Base-by-base conservation (phyloP, 1,140 invertebrate genomes). In the Drosophila littoralis region DNA sequence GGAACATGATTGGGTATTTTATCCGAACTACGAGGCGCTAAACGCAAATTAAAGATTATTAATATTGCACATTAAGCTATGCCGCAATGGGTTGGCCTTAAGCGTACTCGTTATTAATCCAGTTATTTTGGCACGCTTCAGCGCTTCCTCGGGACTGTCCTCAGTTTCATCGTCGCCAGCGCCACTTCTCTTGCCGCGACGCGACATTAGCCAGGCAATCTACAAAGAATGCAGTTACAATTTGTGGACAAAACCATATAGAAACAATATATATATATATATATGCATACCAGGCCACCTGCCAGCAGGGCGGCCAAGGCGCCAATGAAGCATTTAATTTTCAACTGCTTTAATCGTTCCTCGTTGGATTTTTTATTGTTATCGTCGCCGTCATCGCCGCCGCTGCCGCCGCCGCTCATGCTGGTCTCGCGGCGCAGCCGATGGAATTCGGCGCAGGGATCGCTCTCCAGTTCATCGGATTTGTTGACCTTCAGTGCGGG, bases 1-100 rank as follows among this genome's bases (percentile, higher is more conserved):
- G 93, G 92, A 50, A 93, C 93, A 75, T 84, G 76, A 38, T 79
- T 81, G 2, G 91, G 92, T 38, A 93, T 60, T 68, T 82, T 64
- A 4, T 70, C 71, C 7, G 83, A 92, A 6, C 58, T 78, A 38
- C 57, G 22, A 7, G 91, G 90, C 63, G 63, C 79, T 88, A 28
- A 7, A 61, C 48, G n/a, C n/a, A 17, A 8, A 8, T 4, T 3
- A 22, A 2, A 17, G 22, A 28, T 28, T 28, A 28, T 28, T 28
- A 28, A 28, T 28, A 28, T 28, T 28, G 4, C 4, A 28, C 4
- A 6, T 28, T 5, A 2, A 28, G 22, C 22, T 28, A 28, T 28
- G 22, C 4, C 0, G 4, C n/a, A n/a, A n/a, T 5, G 4, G 22
- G 22, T 28, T 28, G 22, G 22, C 22, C 4, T 28, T 28, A 28